A percentile compares a stretch with the other conserved stretches of the same genome.
These are phyloP conservation scores for Myopa tessellatipennis DNA, from an alignment of 2,888 invertebrate species.

Conservation along the genomic window DNA sequence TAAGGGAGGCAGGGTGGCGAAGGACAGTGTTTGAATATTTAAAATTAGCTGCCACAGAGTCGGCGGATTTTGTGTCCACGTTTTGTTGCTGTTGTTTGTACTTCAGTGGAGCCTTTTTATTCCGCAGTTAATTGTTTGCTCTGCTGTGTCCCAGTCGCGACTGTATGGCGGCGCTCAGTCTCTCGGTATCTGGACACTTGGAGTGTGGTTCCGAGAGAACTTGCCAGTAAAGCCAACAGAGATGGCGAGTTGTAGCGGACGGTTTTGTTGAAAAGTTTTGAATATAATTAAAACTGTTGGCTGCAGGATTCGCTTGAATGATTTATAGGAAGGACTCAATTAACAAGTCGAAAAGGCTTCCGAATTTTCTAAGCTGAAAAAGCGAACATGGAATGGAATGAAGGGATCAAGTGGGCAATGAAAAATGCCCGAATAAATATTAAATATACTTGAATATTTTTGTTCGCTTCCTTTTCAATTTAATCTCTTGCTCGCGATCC, in stretches of 20 bases:
- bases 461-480: too few relatives aligned
- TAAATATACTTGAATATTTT: neutral
- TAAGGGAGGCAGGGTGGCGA: too few relatives aligned
- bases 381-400: neutral
- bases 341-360: constrained; percentile 14
- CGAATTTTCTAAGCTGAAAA: neutral
- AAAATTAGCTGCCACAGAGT: too few relatives aligned
- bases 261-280: constrained; percentile 34
- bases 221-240: neutral
- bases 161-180: constrained; percentile 14
- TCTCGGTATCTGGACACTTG: neutral
- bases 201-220: neutral
- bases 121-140: constrained; percentile 28
- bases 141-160: neutral
- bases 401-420: neutral
- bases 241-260: neutral
- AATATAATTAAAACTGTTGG: constrained; percentile 39
- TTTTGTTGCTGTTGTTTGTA: constrained; percentile 8
- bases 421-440: constrained; percentile 19
- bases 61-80: too few relatives aligned
- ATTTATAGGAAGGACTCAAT: constrained; percentile 36
- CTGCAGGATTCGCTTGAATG: constrained; percentile 34
- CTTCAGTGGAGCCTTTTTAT: constrained; percentile 13
- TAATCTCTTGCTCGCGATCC: too few relatives aligned
- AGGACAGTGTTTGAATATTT: too few relatives aligned